Conservation (phyloP, 2,888 invertebrate genomes). For the Cantharis rufa region DNA sequence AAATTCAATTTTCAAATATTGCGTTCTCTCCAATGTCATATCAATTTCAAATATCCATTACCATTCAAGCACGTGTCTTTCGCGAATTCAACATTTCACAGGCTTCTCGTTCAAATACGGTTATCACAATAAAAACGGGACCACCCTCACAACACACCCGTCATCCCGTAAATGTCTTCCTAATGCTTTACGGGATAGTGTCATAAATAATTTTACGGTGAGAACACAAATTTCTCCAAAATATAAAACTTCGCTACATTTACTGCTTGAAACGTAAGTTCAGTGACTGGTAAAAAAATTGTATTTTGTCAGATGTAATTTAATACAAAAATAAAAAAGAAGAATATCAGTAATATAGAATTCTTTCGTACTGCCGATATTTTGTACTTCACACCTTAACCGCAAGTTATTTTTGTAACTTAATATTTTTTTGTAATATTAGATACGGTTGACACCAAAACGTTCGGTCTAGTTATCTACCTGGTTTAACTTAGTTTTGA, state of each 20-base stretch:
- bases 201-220: slow-evolving; percentile 50
- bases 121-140: slow-evolving; percentile 50
- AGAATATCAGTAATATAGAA: not conserved
- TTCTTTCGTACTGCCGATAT: not conserved
- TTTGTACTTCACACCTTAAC: slow-evolving; percentile 10
- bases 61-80: slow-evolving; percentile 48
- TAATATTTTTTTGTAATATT: slow-evolving; percentile 6
- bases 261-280: slow-evolving; percentile 3
- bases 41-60: slow-evolving; percentile 47
- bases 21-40: slow-evolving; percentile 45
- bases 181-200: slow-evolving; percentile 46
- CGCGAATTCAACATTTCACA: slow-evolving; percentile 48
- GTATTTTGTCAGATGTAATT: not conserved
- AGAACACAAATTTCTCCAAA: slow-evolving; percentile 43
- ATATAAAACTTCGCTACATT: slow-evolving; percentile 20
- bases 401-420: slow-evolving; percentile 8
- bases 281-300: not conserved
- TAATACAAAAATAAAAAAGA: not conserved
- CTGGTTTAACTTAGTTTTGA: not conserved
- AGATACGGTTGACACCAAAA: not conserved
- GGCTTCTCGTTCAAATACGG: slow-evolving; percentile 40
- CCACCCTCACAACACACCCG: slow-evolving; percentile 33
- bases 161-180: slow-evolving; percentile 46
- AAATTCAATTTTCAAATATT: slow-evolving; percentile 50
- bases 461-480: not conserved